Percentiles rank a stretch among this genome's conserved stretches.
Evolutionary conservation across 2,113 vertebrate genomes (phyloP).

Genomic region (Tachysurus vachellii): DNA sequence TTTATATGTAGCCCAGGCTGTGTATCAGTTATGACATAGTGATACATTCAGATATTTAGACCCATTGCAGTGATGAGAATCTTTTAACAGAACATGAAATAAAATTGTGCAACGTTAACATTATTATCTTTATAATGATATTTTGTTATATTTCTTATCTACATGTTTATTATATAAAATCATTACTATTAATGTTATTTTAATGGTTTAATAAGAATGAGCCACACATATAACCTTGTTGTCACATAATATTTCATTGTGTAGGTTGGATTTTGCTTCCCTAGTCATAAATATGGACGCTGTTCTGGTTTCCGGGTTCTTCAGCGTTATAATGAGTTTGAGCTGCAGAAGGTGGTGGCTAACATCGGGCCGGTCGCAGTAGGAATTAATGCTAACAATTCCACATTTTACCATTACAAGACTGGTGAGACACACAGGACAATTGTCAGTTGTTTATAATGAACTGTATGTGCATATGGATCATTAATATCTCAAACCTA

Average conservation of each 20-base stretch:
- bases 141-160: no score
- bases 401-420: constrained; percentile 68
- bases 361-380: constrained; percentile 68
- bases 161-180: no score
- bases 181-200: no score
- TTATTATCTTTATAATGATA: no score
- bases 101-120: no score
- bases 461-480: neutral
- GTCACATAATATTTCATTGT: neutral
- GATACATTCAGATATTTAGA: no score
- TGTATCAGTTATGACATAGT: no score
- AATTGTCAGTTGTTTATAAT: neutral
- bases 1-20: no score
- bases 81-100: no score
- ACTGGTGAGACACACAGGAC: constrained; percentile 50
- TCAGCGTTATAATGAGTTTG: constrained; percentile 55
- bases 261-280: constrained; percentile 62
- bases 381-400: constrained; percentile 63
- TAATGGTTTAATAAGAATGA: no score
- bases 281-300: constrained; percentile 57
- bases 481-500: neutral
- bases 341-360: constrained; percentile 61
- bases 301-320: constrained; percentile 62
- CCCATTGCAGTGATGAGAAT: no score
- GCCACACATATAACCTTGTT: neutral